Conservation (phyloP, 1,140 invertebrate genomes). For the Nixonia krombeini region DNA sequence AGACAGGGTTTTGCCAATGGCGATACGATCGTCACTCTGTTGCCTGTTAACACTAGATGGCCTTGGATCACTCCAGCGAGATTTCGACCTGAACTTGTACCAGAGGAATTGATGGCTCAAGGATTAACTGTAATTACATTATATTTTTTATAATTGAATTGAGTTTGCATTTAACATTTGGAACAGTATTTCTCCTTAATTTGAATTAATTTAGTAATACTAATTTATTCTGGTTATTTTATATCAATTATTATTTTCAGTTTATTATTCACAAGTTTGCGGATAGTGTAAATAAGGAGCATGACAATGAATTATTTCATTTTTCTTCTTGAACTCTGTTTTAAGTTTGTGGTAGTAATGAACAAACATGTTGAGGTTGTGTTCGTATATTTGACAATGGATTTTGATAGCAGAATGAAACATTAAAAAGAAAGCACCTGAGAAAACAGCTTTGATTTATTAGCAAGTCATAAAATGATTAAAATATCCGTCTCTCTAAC, state of each 20-base stretch:
- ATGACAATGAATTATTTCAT: too few relatives aligned
- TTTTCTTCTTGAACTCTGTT: neutral
- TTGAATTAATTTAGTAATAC: neutral
- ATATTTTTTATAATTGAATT: slow-evolving; percentile 19
- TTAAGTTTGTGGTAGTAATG: neutral
- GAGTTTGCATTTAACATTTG: neutral
- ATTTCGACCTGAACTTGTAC: slow-evolving; percentile 93
- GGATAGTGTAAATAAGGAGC: too few relatives aligned
- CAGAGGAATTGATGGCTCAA: slow-evolving; percentile 95
- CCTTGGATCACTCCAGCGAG: slow-evolving; percentile 93
- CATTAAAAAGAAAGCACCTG: too few relatives aligned
- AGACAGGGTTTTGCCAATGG: slow-evolving; percentile 81
- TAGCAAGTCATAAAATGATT: too few relatives aligned
- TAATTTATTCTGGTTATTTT: too few relatives aligned
- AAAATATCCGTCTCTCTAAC: too few relatives aligned
- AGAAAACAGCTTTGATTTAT: too few relatives aligned
- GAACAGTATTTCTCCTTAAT: too few relatives aligned
- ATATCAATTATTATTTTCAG: too few relatives aligned
- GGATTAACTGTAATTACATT: slow-evolving; percentile 83
- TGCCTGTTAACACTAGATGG: slow-evolving; percentile 90
- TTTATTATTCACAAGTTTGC: too few relatives aligned
- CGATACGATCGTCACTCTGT: slow-evolving; percentile 90
- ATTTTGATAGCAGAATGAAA: too few relatives aligned
- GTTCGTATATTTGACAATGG: neutral
- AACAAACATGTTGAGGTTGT: neutral